Evolutionary conservation across 2,888 invertebrate genomes (phyloP), one percentile per base, ranked within the genome.

Genomic region (Aromia moschata): DNA sequence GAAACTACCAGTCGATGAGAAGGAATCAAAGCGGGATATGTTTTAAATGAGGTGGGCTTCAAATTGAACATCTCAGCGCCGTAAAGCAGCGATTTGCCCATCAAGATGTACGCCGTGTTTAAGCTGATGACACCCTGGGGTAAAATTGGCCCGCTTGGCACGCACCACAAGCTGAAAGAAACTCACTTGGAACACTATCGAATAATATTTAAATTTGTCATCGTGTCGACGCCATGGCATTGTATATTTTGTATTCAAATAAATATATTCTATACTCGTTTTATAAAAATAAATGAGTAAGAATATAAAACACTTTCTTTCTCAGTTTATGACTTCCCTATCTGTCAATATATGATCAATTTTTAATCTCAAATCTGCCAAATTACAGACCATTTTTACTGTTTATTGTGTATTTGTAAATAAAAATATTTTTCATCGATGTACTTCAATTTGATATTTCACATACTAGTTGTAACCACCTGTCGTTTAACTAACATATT

Each of bases 71-170:
- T 77, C 74, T 77, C 73, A 70, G 70, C 71, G 74, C 70, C 71
- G 76, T 77, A 75, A 79, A 77, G 75, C 76, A 75, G 75, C 78
- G 78, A 78, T 79, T 79, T 74, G 78, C 76, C 77, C 76, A 79
- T 79, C 79, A 78, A 77, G 79, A 80, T 79, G 79, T 79, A 78
- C 79, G 77, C 72, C 77, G 76, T 78, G 79, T 78, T 79, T 79
- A 79, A 79, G 77, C 73, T 69, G 77, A 79, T 76, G 76, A 77
- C 77, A 77, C 80, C 79, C 80, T 62, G 66, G 79, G 78, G 80
- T 77, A 71, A 76, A 70, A 80, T 80, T 77, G 73, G 71, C 74
- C 70, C 73, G 70, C 71, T 77, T 75, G 76, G 77, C 77, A 78
- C 78, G 77, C 77, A 77, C 74, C 72, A 70, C 68, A 70, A 71